Percentiles rank a stretch among this genome's conserved stretches.
Evolutionary conservation across 2,888 invertebrate species (phyloP).

Genomic region (Drosophila anomelani): DNA sequence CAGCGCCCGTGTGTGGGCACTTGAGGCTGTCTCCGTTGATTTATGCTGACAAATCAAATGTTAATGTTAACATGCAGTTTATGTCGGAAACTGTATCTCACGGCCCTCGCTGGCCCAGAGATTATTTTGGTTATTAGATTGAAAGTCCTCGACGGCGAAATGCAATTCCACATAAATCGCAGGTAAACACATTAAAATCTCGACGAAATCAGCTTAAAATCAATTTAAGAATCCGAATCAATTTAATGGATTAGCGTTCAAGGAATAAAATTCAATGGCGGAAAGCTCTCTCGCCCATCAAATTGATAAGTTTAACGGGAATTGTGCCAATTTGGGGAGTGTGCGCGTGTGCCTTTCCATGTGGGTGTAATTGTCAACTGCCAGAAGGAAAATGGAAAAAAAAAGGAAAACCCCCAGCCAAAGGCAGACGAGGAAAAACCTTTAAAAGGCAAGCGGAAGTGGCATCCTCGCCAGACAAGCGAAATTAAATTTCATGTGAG

Average conservation of each 20-base stretch:
- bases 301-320: slow-evolving; percentile 79
- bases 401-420: slow-evolving; percentile 1
- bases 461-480: slow-evolving; percentile 69
- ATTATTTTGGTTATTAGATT: slow-evolving; percentile 19
- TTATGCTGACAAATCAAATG: slow-evolving; percentile 76
- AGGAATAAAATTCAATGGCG: slow-evolving; percentile 48
- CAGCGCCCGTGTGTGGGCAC: slow-evolving; percentile 60
- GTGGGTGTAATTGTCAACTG: slow-evolving; percentile 63
- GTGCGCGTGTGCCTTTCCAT: slow-evolving; percentile 14
- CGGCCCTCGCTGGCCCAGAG: slow-evolving; percentile 3
- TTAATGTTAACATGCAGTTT: slow-evolving; percentile 65
- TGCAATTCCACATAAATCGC: slow-evolving; percentile 23
- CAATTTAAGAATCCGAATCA: slow-evolving; percentile 76
- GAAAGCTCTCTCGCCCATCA: slow-evolving; percentile 61
- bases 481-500: slow-evolving; percentile 70
- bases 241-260: slow-evolving; percentile 78
- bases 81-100: slow-evolving; percentile 55
- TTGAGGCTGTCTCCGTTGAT: slow-evolving; percentile 58
- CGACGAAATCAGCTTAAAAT: slow-evolving; percentile 73
- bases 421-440: slow-evolving; percentile 27
- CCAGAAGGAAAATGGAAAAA: slow-evolving; percentile 19
- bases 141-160: background rate
- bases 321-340: slow-evolving; percentile 76
- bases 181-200: slow-evolving; percentile 58
- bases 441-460: slow-evolving; percentile 51